Base-by-base conservation (phyloP, 2,888 invertebrate species). In the Nomada fabriciana region DNA sequence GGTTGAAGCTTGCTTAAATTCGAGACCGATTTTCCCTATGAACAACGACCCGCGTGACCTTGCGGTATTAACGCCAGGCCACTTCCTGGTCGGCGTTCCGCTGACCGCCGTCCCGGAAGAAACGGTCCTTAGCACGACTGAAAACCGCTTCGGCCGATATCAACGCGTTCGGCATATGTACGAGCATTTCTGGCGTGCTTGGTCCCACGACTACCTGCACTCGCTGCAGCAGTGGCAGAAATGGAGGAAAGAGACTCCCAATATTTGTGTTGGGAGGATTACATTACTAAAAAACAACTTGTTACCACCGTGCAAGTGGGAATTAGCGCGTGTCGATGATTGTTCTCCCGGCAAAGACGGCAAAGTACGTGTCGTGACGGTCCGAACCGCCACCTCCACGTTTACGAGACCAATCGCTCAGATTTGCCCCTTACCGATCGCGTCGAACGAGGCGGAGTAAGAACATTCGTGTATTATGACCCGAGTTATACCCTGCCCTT, bases 341-440 rank as follows among this genome's bases (percentile, higher is more conserved):
- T 25, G 86, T 0, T 85, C 87, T 25, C 89, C 88, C 15, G 88
- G 89, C 18, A 11, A 65, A 10, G 91, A 91, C 36, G 83, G 81
- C 15, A 59, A 80, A 0, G 82, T 81, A 10, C 64, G 89, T 13
- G 89, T 88, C 0, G 88, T 86, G 0, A 86, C 87, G 0, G 2
- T 90, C 7, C 80, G 79, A 53, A 90, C 89, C 2, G 70, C 81
- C 1, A 68, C 73, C n/a, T 76, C 84, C 2, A 80, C 74, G 2
- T 59, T 86, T 18, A 82, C 67, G 43, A 52, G 86, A 29, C 83
- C 89, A 0, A 80, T 87, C n/a, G 36, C 72, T 47, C 87, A 88
- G 63, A 70, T 87, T 1, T 75, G 61, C 0, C 15, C 47, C 0
- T 47, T 80, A 1, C 76, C 83, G 18, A 25, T 25, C 25, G 25